Evolutionary conservation across 2,113 vertebrate genomes (phyloP).

Genomic region (Toxotes jaculatrix): DNA sequence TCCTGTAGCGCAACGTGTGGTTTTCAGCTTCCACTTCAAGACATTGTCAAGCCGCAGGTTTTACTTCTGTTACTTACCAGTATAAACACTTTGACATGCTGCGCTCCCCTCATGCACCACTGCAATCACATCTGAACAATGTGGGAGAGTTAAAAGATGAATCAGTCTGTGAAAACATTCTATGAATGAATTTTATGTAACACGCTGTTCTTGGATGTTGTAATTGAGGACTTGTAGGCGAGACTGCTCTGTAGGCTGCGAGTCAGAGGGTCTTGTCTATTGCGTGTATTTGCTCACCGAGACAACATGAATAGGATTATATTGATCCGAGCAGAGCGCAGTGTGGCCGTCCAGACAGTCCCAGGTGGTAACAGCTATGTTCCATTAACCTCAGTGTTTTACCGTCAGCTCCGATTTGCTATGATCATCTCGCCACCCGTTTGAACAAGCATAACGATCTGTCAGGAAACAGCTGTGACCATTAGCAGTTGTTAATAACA

Average conservation of each 20-base stretch:
- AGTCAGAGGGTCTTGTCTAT: constrained; percentile 50
- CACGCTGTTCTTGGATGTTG: constrained; percentile 28
- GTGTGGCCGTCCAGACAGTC: constrained; percentile 39
- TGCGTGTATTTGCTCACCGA: constrained; percentile 33
- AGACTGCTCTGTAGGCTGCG: constrained; percentile 42
- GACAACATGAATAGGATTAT: constrained; percentile 42
- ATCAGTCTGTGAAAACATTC: constrained; percentile 46
- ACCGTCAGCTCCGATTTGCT: constrained; percentile 37
- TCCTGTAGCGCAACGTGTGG: neutral
- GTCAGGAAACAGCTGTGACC: constrained; percentile 42
- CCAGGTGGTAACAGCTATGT: constrained; percentile 44
- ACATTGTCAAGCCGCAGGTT: neutral
- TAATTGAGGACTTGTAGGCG: constrained; percentile 50
- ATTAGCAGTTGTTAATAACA: constrained; percentile 33
- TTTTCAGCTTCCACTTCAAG: neutral
- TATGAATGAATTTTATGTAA: constrained; percentile 67
- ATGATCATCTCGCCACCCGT: neutral
- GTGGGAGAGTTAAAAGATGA: constrained; percentile 55
- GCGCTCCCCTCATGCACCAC: neutral
- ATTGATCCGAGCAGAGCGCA: constrained; percentile 57
- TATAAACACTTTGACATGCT: constrained; percentile 2
- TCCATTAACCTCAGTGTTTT: constrained; percentile 49
- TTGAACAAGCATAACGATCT: constrained; percentile 31
- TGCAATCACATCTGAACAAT: constrained; percentile 23
- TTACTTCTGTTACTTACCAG: neutral